phyloP scores from a whole-genome alignment of 2,888 invertebrate genomes.

The Napeogenes inachia region DNA sequence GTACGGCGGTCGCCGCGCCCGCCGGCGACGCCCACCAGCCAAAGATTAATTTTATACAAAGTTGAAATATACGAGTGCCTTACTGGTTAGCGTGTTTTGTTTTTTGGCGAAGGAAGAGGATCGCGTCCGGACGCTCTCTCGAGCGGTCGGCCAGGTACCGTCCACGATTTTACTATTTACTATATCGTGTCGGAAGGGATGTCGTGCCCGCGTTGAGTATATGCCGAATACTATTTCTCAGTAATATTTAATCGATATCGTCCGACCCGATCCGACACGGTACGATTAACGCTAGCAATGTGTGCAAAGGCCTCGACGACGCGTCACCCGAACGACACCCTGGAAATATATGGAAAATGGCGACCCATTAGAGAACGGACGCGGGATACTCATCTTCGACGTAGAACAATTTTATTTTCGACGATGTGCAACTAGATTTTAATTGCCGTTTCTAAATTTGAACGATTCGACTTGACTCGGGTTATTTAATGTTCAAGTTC shows the following conservation, averaged over 20 bases:
- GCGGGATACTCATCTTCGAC: background rate
- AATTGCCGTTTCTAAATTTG: slow-evolving; percentile 2
- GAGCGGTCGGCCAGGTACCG: slow-evolving; percentile 89
- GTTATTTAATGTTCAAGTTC: slow-evolving; percentile 20
- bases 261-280: slow-evolving; percentile 45
- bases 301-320: slow-evolving; percentile 67
- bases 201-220: slow-evolving; percentile 1
- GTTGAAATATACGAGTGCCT: slow-evolving; percentile 76
- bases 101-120: slow-evolving; percentile 69
- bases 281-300: slow-evolving; percentile 69
- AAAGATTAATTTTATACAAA: slow-evolving; percentile 70
- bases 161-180: slow-evolving; percentile 60
- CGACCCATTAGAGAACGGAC: background rate
- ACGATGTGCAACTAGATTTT: background rate
- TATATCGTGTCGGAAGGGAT: slow-evolving; percentile 57
- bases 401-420: slow-evolving; percentile 1
- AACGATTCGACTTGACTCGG: background rate
- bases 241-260: background rate
- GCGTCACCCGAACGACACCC: slow-evolving; percentile 66
- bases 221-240: background rate
- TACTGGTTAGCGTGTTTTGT: slow-evolving; percentile 76
- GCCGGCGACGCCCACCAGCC: slow-evolving; percentile 48
- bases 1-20: slow-evolving; percentile 5
- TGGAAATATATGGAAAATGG: slow-evolving; percentile 42
- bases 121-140: slow-evolving; percentile 86